Evolutionary conservation across 37 sponge, comb jelly and placozoan genomes (phyloP), one percentile per base, ranked within the genome.

Genomic region (Diacarnus erythraeanus): DNA sequence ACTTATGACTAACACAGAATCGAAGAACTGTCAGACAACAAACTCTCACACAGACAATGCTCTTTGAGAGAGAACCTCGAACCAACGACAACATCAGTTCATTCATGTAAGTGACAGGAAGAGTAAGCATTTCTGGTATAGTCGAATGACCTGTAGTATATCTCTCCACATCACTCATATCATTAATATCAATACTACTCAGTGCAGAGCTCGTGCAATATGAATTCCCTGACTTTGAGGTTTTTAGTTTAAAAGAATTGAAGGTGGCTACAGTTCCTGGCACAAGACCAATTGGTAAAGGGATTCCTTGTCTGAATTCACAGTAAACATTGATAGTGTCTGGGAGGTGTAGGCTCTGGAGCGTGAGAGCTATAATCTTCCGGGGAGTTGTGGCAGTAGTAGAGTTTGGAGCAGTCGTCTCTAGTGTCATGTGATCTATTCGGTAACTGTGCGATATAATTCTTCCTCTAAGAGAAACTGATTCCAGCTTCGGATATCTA

Each of bases 241-340:
- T 38, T 29, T 58, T 76, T 22, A 76, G 57, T 59, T 58, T 54
- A 23, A 83, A 40, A 57, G 38, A 17, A 39, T 83, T 56, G 5
- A 83, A 38, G 20, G 77, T 76, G 42, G 47, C 84, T 57, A 69
- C 69, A 27, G 69, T 34, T 15, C 84, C 84, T 12, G 84, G 84
- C 5, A 83, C 36, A 12, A 83, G 77, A 2, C 84, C 84, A 2
- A 83, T 58, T 0, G 59, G 84, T 3, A 59, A 58, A 1, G 84
- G 77, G 29, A 63, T 21, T 1, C 36, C 57, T 12, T 44, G 21
- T 25, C 43, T 67, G 5, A 36, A 68, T 31, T 54, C 58, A 35
- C 36, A 83, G 76, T 83, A 83, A 27, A 83, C 69, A 77, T 67
- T 83, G 41, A 76, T 57, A 0, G 69, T 58, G 59, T 83, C 76